Base-by-base conservation (phyloP, 1,140 invertebrate genomes). In the Chrysoperla carnea region DNA sequence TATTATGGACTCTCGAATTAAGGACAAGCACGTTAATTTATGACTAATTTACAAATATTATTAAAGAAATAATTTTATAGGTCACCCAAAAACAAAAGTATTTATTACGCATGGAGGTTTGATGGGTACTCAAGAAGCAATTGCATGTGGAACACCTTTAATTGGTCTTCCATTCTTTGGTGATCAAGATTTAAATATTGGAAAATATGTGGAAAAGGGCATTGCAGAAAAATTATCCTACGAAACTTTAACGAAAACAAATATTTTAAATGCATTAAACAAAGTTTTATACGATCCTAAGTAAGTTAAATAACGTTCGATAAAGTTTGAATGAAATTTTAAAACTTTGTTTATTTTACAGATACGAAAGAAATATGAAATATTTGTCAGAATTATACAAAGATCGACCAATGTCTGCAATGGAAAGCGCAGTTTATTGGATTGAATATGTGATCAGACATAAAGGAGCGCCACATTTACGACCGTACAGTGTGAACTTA, bases 31-130 rank as follows among this genome's bases (percentile, higher is more conserved):
- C n/a, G n/a, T n/a, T n/a, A n/a, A 23, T 23, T 23, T 23, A 23
- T 23, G 17, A 23, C 5, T 23, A 23, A 23, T 23, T 23, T 23
- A 23, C 17, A 23, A 23, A 23, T 23, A 5, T 23, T 3, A 23
- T 23, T 3, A 23, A 3, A 23, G 2, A 23, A 3, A n/a, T n/a
- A n/a, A 23, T 5, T 23, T 23, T 23, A 23, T 46, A 66, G 63
- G 54, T 46, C 63, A 68, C 48, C 47, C 55, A 23, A 60, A 60
- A 48, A 58, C 71, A 8, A 65, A 63, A 42, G 50, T 70, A 2
- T 79, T 81, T 48, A 67, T 81, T 41, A 72, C 74, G 1, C 77
- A 80, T 47, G 76, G 76, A 13, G 78, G 78, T 15, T 52, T 78
- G 31, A 69, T 77, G 48, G 73, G 76, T 39, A 68, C 72, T 12